Base-by-base conservation (phyloP, 1,140 invertebrate species). In the Aphelenchoides avenae region DNA sequence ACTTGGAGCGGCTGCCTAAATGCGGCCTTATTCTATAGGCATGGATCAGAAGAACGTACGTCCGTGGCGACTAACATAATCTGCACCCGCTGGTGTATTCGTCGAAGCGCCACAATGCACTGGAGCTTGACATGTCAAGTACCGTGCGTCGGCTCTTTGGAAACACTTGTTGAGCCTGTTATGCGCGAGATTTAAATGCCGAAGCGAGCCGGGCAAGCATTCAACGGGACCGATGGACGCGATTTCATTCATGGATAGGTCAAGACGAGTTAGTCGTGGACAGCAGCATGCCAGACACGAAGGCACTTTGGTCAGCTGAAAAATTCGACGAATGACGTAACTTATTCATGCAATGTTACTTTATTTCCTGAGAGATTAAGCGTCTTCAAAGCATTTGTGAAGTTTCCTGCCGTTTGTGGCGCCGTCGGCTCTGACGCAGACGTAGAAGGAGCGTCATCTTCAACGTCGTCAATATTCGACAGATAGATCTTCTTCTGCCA, bases 181-280 rank as follows among this genome's bases (percentile, higher is more conserved):
- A 74, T 93, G 87, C 6, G 88, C 90, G 15, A 96, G 79, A 79
- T 96, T 92, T 1, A 97, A 77, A 75, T 93, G 90, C 61, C 91
- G 88, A 0, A 96, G 78, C 41, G 84, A 85, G 34, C 85, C 84
- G 2, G 93, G 92, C 78, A 91, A 91, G 39, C 87, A 87, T 6
- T 87, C 88, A 30, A 94, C 87, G 66, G 88, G 86, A 11, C 89
- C 89, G 86, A 91, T 88, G 18, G 34, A 70, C 11, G 56, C 75
- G n/a, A 78, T 57, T 64, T 70, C 78, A 80, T 98, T 98, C 73
- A 89, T 88, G 11, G 89, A 85, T 81, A 97, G 84, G 75, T 92
- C 92, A 0, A 97, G 81, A 30, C 89, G 82, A 0, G 88, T 86
- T 15, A 97, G 80, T 61, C 86, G 85, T 0, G 88, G 85, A 5